phyloP scores from a whole-genome alignment of 2,888 invertebrate genomes.

The Leptothorax acervorum region DNA sequence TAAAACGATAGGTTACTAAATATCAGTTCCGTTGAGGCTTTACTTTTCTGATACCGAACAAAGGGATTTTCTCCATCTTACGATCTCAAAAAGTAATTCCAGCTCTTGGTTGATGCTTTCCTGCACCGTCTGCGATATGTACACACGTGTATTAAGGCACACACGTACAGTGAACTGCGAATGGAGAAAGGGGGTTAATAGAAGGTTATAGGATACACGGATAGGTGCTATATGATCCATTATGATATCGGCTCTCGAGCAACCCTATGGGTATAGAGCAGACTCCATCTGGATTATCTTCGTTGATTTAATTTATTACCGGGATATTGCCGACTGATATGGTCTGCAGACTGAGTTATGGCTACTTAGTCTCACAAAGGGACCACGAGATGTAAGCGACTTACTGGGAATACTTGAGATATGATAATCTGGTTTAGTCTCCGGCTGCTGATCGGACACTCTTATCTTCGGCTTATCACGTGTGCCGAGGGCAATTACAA shows the following conservation, averaged over 20 bases:
- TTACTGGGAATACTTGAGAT: conserved; percentile 71
- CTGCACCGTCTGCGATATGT: neutral
- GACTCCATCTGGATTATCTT: conserved; percentile 84
- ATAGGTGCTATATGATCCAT: conserved; percentile 74
- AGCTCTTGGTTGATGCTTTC: neutral
- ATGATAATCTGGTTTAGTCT: conserved; percentile 65
- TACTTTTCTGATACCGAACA: conserved; percentile 5
- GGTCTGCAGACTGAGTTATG: conserved; percentile 78
- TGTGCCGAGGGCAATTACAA: conserved; percentile 57
- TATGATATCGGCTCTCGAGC: conserved; percentile 78
- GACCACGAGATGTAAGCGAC: conserved; percentile 65
- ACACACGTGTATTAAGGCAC: conserved; percentile 15
- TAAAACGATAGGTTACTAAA: conserved; percentile 12
- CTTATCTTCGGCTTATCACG: conserved; percentile 65
- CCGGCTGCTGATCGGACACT: conserved; percentile 47
- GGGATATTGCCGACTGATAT: conserved; percentile 82
- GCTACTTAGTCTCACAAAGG: conserved; percentile 80
- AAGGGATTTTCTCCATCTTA: neutral
- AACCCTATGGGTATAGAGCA: conserved; percentile 76
- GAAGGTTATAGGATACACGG: conserved; percentile 41
- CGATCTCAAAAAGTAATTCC: conserved; percentile 1
- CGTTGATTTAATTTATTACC: conserved; percentile 84
- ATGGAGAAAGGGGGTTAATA: neutral
- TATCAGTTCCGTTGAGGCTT: neutral
- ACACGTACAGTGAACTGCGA: conserved; percentile 10